A percentile compares a stretch with the other conserved stretches of the same genome.
Evolutionary conservation across 1,140 invertebrate species (phyloP).

Genomic region (Drosophila tsacasi): DNA sequence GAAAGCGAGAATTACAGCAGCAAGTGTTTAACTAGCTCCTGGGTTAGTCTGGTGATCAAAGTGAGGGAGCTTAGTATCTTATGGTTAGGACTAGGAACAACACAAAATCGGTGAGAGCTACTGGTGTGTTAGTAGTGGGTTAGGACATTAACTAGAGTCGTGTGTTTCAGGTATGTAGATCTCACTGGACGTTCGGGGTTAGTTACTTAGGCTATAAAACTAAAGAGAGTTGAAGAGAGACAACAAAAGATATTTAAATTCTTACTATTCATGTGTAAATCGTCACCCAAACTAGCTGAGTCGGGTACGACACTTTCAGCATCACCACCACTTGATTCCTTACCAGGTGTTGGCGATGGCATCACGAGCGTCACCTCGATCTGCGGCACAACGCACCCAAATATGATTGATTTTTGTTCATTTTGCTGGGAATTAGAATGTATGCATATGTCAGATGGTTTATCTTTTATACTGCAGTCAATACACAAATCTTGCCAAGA

Average conservation of each 20-base stretch:
- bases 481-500: no score
- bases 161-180: conserved; percentile 10
- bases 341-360: conserved; percentile 91
- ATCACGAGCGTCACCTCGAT: conserved; percentile 95
- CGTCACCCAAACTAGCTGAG: conserved; percentile 92
- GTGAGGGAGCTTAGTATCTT: conserved; percentile 14
- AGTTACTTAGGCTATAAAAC: conserved; percentile 52
- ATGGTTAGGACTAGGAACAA: conserved; percentile 14
- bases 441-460: neutral
- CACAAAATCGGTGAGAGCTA: conserved; percentile 56
- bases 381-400: conserved; percentile 92
- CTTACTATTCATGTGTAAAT: conserved; percentile 87
- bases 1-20: conserved; percentile 62
- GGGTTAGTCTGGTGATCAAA: conserved; percentile 17
- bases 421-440: conserved; percentile 65
- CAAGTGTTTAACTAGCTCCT: conserved; percentile 16
- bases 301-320: conserved; percentile 93
- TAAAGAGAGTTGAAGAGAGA: conserved; percentile 73
- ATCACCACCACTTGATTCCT: conserved; percentile 92
- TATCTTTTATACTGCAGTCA: neutral
- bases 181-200: conserved; percentile 30
- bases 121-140: conserved; percentile 36
- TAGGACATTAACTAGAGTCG: conserved; percentile 25
- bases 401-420: conserved; percentile 88
- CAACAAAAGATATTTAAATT: conserved; percentile 80